Conservation (phyloP, 2,113 vertebrate genomes). For the Uropsilus gracilis region DNA sequence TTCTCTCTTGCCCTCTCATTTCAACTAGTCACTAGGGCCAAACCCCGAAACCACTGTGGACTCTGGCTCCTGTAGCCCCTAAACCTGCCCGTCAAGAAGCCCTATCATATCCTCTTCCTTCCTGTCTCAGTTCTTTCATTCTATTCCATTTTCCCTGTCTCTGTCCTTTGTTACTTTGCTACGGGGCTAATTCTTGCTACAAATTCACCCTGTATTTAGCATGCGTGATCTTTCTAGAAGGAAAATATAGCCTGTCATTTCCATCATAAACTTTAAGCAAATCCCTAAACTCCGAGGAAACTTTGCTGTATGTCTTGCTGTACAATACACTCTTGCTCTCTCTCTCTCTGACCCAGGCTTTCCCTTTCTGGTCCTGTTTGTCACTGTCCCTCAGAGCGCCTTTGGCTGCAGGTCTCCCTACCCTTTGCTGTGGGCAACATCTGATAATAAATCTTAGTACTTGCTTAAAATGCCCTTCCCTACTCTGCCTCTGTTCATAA, state of each 20-base stretch:
- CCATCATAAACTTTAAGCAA: neutral
- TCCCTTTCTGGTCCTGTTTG: neutral
- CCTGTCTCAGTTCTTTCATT: neutral
- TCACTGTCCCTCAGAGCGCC: neutral
- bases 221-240: neutral
- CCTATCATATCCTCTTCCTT: neutral
- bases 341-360: neutral
- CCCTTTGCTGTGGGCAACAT: too few species aligned
- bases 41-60: neutral
- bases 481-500: neutral
- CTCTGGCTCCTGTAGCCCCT: neutral
- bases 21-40: neutral
- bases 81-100: neutral
- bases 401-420: neutral
- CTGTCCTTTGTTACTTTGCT: neutral
- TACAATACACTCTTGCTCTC: neutral
- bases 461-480: neutral
- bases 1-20: neutral
- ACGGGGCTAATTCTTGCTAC: neutral
- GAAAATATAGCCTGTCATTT: neutral
- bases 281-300: neutral
- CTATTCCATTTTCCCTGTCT: neutral
- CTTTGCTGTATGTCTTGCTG: accelerated
- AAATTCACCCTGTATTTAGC: neutral
- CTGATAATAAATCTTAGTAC: neutral